Conservation (phyloP, 1,140 invertebrate species). For the Megalopta genalis region DNA sequence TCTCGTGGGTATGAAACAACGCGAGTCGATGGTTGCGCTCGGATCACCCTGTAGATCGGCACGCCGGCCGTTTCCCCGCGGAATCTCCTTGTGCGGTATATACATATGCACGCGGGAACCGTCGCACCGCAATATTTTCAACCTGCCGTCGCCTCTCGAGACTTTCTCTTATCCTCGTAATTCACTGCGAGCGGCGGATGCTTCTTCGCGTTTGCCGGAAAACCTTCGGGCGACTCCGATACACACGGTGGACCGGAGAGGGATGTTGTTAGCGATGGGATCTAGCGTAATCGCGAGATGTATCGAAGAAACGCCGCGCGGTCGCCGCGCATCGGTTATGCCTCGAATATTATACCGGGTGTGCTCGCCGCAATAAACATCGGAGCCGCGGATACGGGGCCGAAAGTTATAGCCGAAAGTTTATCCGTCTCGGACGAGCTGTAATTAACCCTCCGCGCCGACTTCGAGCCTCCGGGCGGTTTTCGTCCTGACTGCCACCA, state of each 20-base stretch:
- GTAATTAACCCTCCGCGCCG: conserved; percentile 1
- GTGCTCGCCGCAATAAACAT: background rate
- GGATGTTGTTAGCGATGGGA: background rate
- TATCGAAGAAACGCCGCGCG: background rate
- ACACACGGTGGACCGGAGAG: background rate
- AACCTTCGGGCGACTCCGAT: conserved; percentile 3
- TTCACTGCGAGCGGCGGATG: background rate
- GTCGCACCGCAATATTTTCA: conserved; percentile 49
- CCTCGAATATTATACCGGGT: background rate
- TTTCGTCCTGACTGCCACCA: background rate
- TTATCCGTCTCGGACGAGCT: background rate
- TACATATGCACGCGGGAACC: conserved; percentile 1
- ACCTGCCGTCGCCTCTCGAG: conserved; percentile 20
- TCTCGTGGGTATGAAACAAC: no score
- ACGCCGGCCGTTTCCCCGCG: conserved; percentile 1
- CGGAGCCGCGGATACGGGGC: no score
- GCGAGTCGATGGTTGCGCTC: background rate
- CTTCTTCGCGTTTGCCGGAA: background rate
- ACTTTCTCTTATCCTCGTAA: conserved; percentile 46
- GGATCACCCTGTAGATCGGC: background rate
- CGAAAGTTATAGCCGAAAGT: background rate
- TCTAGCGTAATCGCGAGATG: background rate
- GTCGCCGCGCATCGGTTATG: no score
- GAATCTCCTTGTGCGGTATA: conserved; percentile 23
- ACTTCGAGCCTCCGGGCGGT: background rate